Evolutionary conservation across 1,140 invertebrate species (phyloP).

Genomic region (Monomorium pharaonis): DNA sequence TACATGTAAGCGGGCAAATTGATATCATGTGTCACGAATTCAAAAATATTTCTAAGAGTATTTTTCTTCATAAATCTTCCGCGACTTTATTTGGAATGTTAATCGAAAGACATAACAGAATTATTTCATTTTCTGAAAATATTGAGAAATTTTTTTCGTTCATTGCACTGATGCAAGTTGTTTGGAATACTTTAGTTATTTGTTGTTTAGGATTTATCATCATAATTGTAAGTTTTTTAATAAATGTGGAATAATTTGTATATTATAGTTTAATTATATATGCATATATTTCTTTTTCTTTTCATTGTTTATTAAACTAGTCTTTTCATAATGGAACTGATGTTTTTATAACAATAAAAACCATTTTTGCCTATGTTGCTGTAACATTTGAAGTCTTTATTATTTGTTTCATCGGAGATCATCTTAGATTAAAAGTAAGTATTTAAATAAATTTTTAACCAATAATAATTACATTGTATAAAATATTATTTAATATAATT

Average conservation of each 20-base stretch:
- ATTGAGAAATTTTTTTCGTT: constrained; percentile 21
- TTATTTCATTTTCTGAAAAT: constrained; percentile 1
- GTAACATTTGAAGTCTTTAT: constrained; percentile 36
- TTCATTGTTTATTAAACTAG: neutral
- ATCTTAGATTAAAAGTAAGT: constrained; percentile 41
- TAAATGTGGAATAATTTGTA: neutral
- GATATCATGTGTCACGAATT: constrained; percentile 53
- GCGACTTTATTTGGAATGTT: neutral
- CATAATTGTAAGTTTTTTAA: neutral
- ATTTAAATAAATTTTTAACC: neutral
- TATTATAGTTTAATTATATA: too few species aligned
- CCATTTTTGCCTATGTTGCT: neutral
- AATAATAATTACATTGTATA: neutral
- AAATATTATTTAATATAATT: too few species aligned
- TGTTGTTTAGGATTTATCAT: constrained; percentile 29
- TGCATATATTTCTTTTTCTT: neutral
- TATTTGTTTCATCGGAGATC: constrained; percentile 48
- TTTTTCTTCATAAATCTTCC: neutral
- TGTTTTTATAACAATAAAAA: neutral
- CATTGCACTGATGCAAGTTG: constrained; percentile 33
- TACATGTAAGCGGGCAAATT: constrained; percentile 57
- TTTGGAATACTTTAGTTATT: constrained; percentile 29
- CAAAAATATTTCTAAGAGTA: neutral
- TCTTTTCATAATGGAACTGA: neutral
- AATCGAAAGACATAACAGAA: constrained; percentile 37